Conservation (phyloP, 2,113 vertebrate genomes). For the Manacus vitellinus region DNA sequence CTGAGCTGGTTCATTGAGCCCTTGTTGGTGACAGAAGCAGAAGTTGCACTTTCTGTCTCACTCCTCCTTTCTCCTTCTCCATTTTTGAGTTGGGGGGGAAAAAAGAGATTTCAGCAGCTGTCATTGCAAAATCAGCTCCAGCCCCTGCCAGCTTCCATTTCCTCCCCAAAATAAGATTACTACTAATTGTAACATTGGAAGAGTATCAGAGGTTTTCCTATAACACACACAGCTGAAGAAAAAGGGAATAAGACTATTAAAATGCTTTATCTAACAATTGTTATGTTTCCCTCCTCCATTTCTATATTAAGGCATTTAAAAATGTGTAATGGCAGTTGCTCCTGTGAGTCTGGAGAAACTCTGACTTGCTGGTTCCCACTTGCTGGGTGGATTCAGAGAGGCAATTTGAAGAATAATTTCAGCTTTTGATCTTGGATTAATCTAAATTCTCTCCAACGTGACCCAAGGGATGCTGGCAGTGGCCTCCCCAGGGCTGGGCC, state of each 20-base stretch:
- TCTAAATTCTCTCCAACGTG: accelerated
- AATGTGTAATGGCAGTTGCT: neutral
- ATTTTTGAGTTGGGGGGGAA: neutral
- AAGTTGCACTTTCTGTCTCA: neutral
- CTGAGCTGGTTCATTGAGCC: neutral
- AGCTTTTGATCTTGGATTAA: neutral
- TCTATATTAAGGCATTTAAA: neutral
- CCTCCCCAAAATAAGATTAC: neutral
- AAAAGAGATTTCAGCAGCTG: neutral
- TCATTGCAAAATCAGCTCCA: neutral
- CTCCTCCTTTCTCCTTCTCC: neutral
- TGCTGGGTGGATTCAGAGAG: neutral
- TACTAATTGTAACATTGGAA: neutral
- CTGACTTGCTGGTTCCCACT: neutral
- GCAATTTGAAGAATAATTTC: neutral
- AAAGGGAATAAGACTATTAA: neutral
- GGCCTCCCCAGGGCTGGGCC: neutral
- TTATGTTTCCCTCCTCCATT: neutral
- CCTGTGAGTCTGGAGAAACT: neutral
- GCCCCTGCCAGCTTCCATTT: neutral
- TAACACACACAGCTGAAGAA: neutral
- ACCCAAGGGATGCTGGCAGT: neutral
- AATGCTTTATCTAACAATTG: neutral
- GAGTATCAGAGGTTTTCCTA: neutral
- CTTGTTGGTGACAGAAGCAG: neutral